Conservation (phyloP, 2,888 invertebrate species). For the Chalcosyrphus nemorum region DNA sequence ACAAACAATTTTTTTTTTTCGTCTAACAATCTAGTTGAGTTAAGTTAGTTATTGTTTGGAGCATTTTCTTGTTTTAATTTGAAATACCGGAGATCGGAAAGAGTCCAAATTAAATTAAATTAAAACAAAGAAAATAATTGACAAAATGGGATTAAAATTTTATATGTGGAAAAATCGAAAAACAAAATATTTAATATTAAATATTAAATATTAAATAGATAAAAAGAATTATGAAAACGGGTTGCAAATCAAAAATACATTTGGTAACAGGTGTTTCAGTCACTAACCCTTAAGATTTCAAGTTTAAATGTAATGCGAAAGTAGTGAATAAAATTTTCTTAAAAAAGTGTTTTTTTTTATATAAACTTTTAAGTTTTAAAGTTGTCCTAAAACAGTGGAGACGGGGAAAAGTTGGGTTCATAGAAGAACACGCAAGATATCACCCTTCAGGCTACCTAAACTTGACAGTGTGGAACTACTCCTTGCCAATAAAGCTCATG, state of each 20-base stretch:
- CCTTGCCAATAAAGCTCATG: too few species aligned
- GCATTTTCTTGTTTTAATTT: slow-evolving; percentile 24
- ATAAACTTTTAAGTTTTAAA: too few species aligned
- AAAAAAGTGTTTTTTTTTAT: background rate
- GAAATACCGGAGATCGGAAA: background rate
- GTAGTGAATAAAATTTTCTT: background rate
- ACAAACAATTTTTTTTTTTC: background rate
- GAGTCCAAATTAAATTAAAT: background rate
- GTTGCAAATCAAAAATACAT: background rate
- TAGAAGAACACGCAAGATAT: too few species aligned
- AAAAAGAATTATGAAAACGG: background rate
- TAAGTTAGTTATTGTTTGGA: background rate
- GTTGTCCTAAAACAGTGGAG: too few species aligned
- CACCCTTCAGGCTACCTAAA: too few species aligned
- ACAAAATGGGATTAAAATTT: background rate
- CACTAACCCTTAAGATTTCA: slow-evolving; percentile 1
- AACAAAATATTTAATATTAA: background rate
- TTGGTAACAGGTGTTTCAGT: background rate
- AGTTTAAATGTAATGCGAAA: background rate
- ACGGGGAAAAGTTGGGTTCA: too few species aligned
- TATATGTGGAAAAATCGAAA: background rate
- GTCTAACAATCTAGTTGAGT: background rate
- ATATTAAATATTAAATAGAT: background rate
- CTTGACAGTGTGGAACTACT: too few species aligned
- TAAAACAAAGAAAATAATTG: slow-evolving; percentile 1